Conservation (phyloP, 2,888 invertebrate species). For the Eupithecia exiguata region DNA sequence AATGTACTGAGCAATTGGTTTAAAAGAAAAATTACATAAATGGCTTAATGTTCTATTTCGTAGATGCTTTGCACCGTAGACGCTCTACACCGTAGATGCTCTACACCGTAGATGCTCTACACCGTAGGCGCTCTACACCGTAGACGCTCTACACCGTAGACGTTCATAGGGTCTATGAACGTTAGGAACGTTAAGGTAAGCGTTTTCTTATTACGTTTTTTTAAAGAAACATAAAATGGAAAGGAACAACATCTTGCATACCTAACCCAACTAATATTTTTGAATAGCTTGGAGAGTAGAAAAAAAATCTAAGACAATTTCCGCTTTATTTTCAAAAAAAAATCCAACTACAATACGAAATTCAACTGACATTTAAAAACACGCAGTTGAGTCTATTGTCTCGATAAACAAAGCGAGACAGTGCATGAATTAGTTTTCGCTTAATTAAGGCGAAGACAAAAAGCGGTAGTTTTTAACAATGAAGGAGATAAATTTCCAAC, state of each 20-base stretch:
- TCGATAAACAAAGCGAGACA: slow-evolving; percentile 40
- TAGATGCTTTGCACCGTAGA: neutral
- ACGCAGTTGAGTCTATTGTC: slow-evolving; percentile 12
- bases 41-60: neutral
- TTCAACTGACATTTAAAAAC: slow-evolving; percentile 5
- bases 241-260: neutral
- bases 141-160: too few relatives aligned
- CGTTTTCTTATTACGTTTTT: too few relatives aligned
- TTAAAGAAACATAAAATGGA: neutral
- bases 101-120: neutral
- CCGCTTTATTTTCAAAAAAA: neutral
- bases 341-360: neutral
- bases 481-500: slow-evolving; percentile 61
- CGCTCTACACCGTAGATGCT: neutral
- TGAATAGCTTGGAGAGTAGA: neutral
- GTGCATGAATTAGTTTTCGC: slow-evolving; percentile 43
- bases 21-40: neutral
- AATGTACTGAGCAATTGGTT: neutral
- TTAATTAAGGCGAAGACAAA: slow-evolving; percentile 45
- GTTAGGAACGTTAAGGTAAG: too few relatives aligned
- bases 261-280: neutral
- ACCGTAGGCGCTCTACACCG: too few relatives aligned
- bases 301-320: neutral
- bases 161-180: too few relatives aligned
- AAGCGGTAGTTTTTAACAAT: slow-evolving; percentile 48